Evolutionary conservation across 2,113 vertebrate genomes (phyloP), one percentile per base, ranked within the genome.

Genomic region (Pyrgilauda ruficollis): DNA sequence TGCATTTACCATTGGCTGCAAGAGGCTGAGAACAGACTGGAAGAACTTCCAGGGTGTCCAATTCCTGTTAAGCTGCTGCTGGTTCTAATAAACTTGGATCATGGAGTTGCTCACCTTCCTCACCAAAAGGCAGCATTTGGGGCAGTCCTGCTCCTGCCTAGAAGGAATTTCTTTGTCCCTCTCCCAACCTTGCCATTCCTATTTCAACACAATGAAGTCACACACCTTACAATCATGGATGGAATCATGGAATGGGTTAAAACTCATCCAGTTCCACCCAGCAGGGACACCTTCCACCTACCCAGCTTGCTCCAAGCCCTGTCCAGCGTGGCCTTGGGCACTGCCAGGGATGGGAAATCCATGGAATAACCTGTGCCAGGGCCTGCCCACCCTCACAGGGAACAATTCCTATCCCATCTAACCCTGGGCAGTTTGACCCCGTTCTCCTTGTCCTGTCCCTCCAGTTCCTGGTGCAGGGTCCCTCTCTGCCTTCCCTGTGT

Each of bases 191-290:
- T 35, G 14, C 15, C 41, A 5, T 30, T 66, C 20, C 41, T 37
- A 6, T 76, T 24, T 41, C 21, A 62, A 50, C 13, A 17, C 7
- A 46, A 5, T 5, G 15, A 39, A 90, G 3, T 14, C 76, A 43
- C 62, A 41, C 14, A 33, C 6, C 11, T 14, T 7, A 5, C 6
- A 52, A 0, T 12, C 15, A 20, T 24, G 56, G 58, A 50, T 59
- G 56, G 58, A 50, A 23, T 15, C 31, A 6, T n/a, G n/a, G 53
- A 27, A 62, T 23, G 63, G 39, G 8, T 35, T 27, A 37, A 53
- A 41, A 3, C 4, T 2, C 62, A 68, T 3, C 24, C n/a, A 3
- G 2, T 52, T 0, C 23, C 46, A 59, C 13, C 13, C 6, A 13
- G 33, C 69, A 89, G 46, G 39, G 69, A 68, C 69, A 41, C 16